Conservation (phyloP, 92 coral and sea anemone genomes). For the Scolanthus callimorphus region DNA sequence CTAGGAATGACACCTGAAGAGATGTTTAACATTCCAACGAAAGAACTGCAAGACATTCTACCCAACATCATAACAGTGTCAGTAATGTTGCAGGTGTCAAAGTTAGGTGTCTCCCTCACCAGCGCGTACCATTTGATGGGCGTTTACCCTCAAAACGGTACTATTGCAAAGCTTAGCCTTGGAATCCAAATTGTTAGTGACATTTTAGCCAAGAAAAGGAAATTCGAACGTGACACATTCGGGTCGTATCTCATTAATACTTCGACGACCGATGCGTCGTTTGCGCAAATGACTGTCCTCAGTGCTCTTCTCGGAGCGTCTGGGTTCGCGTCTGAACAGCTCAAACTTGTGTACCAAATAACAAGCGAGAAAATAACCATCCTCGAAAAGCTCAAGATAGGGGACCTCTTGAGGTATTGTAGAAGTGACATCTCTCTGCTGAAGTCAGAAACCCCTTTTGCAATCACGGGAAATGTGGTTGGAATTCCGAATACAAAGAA, state of each 20-base stretch:
- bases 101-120: conserved; percentile 23
- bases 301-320: conserved; percentile 19
- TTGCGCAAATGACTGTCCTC: conserved; percentile 23
- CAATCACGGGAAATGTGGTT: conserved; percentile 22
- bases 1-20: conserved; percentile 20
- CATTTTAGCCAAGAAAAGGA: conserved; percentile 9
- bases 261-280: conserved; percentile 32
- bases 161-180: conserved; percentile 37
- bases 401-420: conserved; percentile 42
- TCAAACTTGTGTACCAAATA: conserved; percentile 21
- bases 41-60: conserved; percentile 38
- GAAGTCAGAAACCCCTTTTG: conserved; percentile 26
- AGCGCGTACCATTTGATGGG: conserved; percentile 26
- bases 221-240: conserved; percentile 41
- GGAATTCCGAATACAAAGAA: conserved; percentile 26
- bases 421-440: conserved; percentile 8
- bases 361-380: conserved; percentile 13
- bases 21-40: conserved; percentile 36
- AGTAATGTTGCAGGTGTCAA: conserved; percentile 25
- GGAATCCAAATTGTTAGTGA: conserved; percentile 16
- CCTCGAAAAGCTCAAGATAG: conserved; percentile 13
- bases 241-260: conserved; percentile 18
- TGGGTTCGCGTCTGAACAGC: conserved; percentile 12
- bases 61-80: conserved; percentile 25
- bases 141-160: conserved; percentile 19